Conservation (phyloP, 2,888 invertebrate genomes). For the Smittia aterrima region DNA sequence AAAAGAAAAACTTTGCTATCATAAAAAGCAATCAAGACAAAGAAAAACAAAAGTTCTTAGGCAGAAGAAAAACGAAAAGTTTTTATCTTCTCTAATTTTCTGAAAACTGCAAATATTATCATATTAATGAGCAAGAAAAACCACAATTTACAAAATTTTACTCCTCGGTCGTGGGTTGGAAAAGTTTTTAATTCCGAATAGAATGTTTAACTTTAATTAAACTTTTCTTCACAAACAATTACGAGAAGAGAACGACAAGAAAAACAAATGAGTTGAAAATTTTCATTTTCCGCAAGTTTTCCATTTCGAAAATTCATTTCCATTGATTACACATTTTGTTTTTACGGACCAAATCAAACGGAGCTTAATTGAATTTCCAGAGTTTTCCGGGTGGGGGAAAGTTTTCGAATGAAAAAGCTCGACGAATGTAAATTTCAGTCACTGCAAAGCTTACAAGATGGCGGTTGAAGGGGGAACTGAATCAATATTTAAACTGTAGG, state of each 20-base stretch:
- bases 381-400: not conserved
- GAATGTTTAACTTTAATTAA: conserved; percentile 20
- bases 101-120: conserved; percentile 25
- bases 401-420: not conserved
- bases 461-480: not conserved
- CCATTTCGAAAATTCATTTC: not conserved
- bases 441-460: not conserved
- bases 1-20: not conserved
- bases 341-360: not conserved
- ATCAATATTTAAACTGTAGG: conserved; percentile 7
- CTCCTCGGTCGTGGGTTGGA: not conserved
- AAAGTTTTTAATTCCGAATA: not conserved
- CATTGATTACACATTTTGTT: conserved; percentile 8
- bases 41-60: not conserved
- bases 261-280: conserved; percentile 1
- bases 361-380: not conserved
- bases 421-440: not conserved
- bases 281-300: not conserved
- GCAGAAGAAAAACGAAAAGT: not conserved
- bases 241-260: not conserved
- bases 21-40: not conserved
- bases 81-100: not conserved
- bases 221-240: conserved; percentile 14
- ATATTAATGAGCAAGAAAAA: not conserved
- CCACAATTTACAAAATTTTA: not conserved